Percentiles rank a stretch among this genome's conserved stretches.
phyloP scores from a whole-genome alignment of 2,797 vertebrate genomes.

The Pseudochaenichthys georgianus region DNA sequence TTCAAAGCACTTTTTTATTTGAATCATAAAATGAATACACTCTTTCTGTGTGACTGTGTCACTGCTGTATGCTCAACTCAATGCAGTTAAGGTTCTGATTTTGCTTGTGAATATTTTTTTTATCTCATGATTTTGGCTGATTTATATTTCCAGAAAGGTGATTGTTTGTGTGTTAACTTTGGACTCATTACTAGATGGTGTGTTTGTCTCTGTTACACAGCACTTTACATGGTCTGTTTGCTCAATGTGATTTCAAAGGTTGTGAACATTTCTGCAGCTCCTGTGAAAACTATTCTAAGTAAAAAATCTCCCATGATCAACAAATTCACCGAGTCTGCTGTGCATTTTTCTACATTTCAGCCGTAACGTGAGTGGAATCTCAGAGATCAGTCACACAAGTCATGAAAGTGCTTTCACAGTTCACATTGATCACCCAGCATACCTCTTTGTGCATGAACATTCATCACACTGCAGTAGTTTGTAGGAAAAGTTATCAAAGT shows the following conservation, averaged over 20 bases:
- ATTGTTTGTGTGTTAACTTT: constrained; percentile 42
- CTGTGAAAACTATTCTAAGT: constrained; percentile 50
- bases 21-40: constrained; percentile 19
- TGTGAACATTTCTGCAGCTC: neutral
- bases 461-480: neutral
- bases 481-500: neutral
- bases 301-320: constrained; percentile 48
- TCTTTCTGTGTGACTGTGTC: neutral
- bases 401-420: constrained; percentile 21
- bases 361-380: constrained; percentile 26
- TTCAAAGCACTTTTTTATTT: constrained; percentile 18
- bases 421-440: neutral
- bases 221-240: no score
- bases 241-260: no score
- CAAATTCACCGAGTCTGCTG: constrained; percentile 4
- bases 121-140: constrained; percentile 29
- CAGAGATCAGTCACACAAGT: neutral
- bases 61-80: neutral
- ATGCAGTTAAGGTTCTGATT: neutral
- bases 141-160: constrained; percentile 17
- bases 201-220: constrained; percentile 33
- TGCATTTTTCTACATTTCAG: constrained; percentile 28
- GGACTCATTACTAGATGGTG: constrained; percentile 19
- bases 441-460: neutral
- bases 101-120: constrained; percentile 23